Evolutionary conservation across 1,140 invertebrate genomes (phyloP), one percentile per base, ranked within the genome.

Genomic region (Tetramorium simillimum): DNA sequence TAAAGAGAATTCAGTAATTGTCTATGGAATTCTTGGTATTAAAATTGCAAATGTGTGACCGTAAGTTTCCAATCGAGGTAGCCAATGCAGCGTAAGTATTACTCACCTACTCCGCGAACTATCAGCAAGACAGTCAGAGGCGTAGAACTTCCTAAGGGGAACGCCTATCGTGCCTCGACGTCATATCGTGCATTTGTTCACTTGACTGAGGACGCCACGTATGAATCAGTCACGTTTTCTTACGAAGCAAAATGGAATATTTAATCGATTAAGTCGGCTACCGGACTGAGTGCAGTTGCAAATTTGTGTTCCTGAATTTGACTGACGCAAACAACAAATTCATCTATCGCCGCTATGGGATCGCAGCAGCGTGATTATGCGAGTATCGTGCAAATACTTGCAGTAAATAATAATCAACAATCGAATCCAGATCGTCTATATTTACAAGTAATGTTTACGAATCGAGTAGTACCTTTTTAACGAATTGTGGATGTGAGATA

Each of bases 61-160:
- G 6, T 9, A 51, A 10, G 43, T 60, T 51, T 53, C 60, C 1
- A 49, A 46, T 82, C 18, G 24, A 58, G 21, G 40, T 53, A 40
- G 69, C 56, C 78, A 88, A 86, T 73, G 75, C 40, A 63, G 49
- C 62, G 58, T 60, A 70, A 63, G 49, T 86, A 87, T 86, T 89
- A 65, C 40, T 60, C 75, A 70, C 43, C 53, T 60, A 89, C n/a
- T 37, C 73, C 73, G 67, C 69, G 24, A 76, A 70, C 87, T 89
- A 78, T 53, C 76, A 51, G 77, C 77, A 28, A n/a, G 62, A 56
- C 69, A 72, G 65, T 65, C 78, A 53, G 73, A 87, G 75, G n/a
- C 40, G 88, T 69, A 62, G 56, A 76, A 58, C 56, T 5, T 43
- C 28, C 53, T 63, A 62, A 65, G 62, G 81, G 72, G 77, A 72